Evolutionary conservation across 2,797 vertebrate species (phyloP).

Genomic region (Onychomys leucogaster): DNA sequence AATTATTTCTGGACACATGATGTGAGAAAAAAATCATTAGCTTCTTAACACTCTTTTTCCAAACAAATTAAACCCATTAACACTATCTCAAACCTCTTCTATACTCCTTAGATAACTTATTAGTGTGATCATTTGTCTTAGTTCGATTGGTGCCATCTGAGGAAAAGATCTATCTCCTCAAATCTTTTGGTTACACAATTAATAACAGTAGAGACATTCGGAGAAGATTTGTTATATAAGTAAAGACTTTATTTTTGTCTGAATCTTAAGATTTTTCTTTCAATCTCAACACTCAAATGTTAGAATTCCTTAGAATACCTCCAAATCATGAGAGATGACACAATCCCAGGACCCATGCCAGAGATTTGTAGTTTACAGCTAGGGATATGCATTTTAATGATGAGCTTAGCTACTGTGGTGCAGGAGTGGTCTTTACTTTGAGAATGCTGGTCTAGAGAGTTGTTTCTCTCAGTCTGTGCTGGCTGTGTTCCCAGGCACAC

Average conservation of each 20-base stretch:
- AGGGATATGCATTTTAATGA: neutral
- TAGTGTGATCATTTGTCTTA: neutral
- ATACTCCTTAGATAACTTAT: neutral
- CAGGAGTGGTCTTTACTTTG: neutral
- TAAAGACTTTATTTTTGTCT: neutral
- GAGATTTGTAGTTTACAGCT: neutral
- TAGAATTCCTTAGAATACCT: neutral
- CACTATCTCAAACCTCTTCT: neutral
- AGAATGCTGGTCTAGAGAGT: neutral
- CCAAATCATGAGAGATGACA: neutral
- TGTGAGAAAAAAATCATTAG: neutral
- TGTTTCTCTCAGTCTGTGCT: neutral
- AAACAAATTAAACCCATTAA: neutral
- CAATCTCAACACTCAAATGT: neutral
- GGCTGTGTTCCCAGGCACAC: neutral
- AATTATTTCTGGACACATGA: neutral
- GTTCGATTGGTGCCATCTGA: neutral
- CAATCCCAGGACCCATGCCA: neutral
- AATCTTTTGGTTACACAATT: neutral
- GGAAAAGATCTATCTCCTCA: neutral
- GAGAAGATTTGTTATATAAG: slow-evolving; percentile 28
- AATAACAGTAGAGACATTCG: neutral
- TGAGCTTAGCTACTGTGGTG: neutral
- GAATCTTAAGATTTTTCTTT: neutral
- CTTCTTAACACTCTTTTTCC: neutral